Conservation (phyloP, 2,797 vertebrate genomes). For the Parauchenoglanis punctatus region DNA sequence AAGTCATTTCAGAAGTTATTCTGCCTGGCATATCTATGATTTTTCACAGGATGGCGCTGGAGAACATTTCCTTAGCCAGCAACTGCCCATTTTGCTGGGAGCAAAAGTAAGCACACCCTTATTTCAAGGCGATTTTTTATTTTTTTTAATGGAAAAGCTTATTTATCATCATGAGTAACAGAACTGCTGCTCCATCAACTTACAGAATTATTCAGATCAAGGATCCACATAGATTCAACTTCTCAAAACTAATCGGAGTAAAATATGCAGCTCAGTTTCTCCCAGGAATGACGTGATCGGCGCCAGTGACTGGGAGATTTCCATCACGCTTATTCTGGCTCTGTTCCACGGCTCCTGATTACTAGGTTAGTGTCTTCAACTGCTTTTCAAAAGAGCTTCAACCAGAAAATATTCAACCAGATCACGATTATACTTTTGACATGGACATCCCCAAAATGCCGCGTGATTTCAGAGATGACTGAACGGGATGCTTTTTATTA, state of each 20-base stretch:
- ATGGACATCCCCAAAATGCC: too few species aligned
- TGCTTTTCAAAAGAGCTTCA: too few species aligned
- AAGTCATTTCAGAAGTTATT: background rate
- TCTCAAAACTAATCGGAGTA: background rate
- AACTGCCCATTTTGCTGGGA: too few species aligned
- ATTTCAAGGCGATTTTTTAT: background rate
- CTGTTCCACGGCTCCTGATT: too few species aligned
- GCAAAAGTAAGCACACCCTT: background rate
- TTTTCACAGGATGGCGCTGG: background rate
- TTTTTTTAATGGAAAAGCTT: background rate
- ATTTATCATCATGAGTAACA: background rate
- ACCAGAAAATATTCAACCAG: too few species aligned
- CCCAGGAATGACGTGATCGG: background rate
- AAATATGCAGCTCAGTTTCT: background rate
- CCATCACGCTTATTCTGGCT: too few species aligned
- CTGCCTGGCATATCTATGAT: background rate
- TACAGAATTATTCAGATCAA: background rate
- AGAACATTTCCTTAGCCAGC: background rate
- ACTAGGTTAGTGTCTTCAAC: too few species aligned
- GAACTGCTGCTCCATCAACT: background rate
- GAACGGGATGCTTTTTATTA: too few species aligned
- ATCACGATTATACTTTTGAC: too few species aligned
- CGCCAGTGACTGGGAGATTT: too few species aligned
- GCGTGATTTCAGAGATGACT: too few species aligned
- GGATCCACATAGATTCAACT: background rate